These are phyloP conservation scores for Nymphalis c-album DNA, from an alignment of 2,888 invertebrate genomes.

Conservation along the genomic window DNA sequence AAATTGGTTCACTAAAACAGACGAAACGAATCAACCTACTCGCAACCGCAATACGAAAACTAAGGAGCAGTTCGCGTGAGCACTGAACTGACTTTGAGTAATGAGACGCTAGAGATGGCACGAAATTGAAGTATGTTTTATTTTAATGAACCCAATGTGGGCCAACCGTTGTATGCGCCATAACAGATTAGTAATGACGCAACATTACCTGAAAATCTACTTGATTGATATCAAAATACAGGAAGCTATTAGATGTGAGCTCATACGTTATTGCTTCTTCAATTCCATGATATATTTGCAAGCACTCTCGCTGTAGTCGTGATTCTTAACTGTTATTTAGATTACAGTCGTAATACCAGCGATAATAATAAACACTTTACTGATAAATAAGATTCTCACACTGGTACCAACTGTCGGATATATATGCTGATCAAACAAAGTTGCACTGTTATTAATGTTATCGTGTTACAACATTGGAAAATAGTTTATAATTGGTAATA, in stretches of 20 bases:
- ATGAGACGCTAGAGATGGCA: constrained; percentile 64
- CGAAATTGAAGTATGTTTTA: constrained; percentile 67
- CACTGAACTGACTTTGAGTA: constrained; percentile 66
- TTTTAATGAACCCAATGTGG: constrained; percentile 67
- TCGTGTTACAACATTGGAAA: no score
- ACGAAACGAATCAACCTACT: constrained; percentile 36
- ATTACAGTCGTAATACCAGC: constrained; percentile 45
- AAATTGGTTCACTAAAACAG: constrained; percentile 37
- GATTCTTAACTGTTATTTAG: constrained; percentile 51
- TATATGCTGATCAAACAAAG: background rate
- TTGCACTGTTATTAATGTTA: background rate
- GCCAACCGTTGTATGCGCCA: constrained; percentile 60
- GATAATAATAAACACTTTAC: constrained; percentile 7
- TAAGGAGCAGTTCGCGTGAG: constrained; percentile 68
- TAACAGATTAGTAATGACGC: constrained; percentile 54
- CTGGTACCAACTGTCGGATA: background rate
- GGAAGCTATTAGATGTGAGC: constrained; percentile 51
- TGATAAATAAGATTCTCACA: constrained; percentile 9
- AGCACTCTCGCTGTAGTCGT: constrained; percentile 31
- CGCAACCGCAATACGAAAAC: constrained; percentile 40
- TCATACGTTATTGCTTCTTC: constrained; percentile 33
- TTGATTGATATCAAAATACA: constrained; percentile 64
- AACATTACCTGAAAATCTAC: constrained; percentile 54
- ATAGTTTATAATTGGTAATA: background rate
- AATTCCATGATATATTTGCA: constrained; percentile 35